A percentile compares a stretch with the other conserved stretches of the same genome.
phyloP scores from a whole-genome alignment of 2,888 invertebrate genomes.

The Callosobruchus maculatus region DNA sequence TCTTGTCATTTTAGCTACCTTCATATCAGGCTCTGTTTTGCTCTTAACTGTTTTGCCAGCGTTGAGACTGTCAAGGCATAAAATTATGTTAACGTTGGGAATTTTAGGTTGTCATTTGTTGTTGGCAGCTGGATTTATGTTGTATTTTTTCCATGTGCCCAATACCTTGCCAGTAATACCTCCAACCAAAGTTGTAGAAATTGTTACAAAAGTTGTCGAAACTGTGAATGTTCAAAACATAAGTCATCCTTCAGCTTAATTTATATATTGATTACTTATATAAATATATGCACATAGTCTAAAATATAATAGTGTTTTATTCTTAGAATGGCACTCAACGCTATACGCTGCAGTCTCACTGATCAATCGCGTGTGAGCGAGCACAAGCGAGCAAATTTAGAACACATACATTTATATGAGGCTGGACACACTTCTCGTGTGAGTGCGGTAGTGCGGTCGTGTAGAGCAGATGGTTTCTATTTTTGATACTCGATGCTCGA shows the following conservation, averaged over 20 bases:
- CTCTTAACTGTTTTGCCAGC: slow-evolving; percentile 79
- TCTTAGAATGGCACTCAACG: too few species aligned
- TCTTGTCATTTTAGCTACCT: slow-evolving; percentile 75
- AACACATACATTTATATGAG: too few species aligned
- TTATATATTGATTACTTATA: not conserved
- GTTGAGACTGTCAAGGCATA: slow-evolving; percentile 62
- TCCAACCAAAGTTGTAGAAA: not conserved
- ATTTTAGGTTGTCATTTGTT: slow-evolving; percentile 77
- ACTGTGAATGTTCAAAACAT: not conserved
- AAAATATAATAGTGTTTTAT: not conserved
- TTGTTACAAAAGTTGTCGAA: not conserved
- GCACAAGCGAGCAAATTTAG: too few species aligned
- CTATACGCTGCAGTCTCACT: too few species aligned
- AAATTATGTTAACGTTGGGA: slow-evolving; percentile 59
- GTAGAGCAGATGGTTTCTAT: too few species aligned
- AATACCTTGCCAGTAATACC: not conserved
- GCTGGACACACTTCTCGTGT: too few species aligned
- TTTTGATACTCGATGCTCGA: too few species aligned
- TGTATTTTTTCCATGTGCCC: slow-evolving; percentile 73
- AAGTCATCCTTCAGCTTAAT: not conserved
- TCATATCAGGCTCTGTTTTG: slow-evolving; percentile 82
- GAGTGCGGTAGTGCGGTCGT: too few species aligned
- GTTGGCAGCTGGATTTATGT: slow-evolving; percentile 82
- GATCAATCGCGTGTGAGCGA: too few species aligned
- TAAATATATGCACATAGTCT: not conserved